phyloP scores from a whole-genome alignment of 2,888 invertebrate genomes.

The Pyrrhia umbra region DNA sequence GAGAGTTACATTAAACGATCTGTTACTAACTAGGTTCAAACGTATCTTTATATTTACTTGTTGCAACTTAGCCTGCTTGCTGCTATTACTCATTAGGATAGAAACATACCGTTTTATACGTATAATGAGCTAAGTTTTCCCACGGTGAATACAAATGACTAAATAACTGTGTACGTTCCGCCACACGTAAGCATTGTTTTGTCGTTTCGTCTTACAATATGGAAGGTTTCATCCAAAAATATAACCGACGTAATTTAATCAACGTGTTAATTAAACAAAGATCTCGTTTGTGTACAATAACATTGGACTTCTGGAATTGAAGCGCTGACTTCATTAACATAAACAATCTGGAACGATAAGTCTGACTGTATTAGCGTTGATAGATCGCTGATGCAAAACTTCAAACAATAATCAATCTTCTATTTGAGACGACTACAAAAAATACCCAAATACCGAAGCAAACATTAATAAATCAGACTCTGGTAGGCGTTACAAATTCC shows the following conservation, averaged over 20 bases:
- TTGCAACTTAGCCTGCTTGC: slow-evolving; percentile 32
- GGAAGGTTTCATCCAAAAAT: slow-evolving; percentile 45
- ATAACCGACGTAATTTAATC: slow-evolving; percentile 20
- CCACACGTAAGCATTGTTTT: slow-evolving; percentile 52
- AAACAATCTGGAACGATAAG: not conserved
- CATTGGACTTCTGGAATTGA: not conserved
- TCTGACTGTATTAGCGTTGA: not conserved
- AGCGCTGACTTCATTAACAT: not conserved
- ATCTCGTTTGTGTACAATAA: slow-evolving; percentile 22
- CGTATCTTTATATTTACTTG: slow-evolving; percentile 22
- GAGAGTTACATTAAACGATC: slow-evolving; percentile 34
- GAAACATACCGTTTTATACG: slow-evolving; percentile 46
- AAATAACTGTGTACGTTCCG: slow-evolving; percentile 54
- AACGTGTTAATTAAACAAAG: slow-evolving; percentile 10
- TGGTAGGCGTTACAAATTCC: slow-evolving; percentile 29
- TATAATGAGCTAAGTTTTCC: slow-evolving; percentile 54
- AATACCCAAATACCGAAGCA: not conserved
- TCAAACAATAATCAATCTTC: not conserved
- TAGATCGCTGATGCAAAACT: not conserved
- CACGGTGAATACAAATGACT: slow-evolving; percentile 59
- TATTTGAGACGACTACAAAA: not conserved
- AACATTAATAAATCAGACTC: slow-evolving; percentile 39
- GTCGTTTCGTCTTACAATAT: slow-evolving; percentile 42
- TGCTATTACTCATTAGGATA: slow-evolving; percentile 54
- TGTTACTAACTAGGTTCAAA: slow-evolving; percentile 31